Base-by-base conservation (phyloP, 2,113 vertebrate species). In the Apus apus region DNA sequence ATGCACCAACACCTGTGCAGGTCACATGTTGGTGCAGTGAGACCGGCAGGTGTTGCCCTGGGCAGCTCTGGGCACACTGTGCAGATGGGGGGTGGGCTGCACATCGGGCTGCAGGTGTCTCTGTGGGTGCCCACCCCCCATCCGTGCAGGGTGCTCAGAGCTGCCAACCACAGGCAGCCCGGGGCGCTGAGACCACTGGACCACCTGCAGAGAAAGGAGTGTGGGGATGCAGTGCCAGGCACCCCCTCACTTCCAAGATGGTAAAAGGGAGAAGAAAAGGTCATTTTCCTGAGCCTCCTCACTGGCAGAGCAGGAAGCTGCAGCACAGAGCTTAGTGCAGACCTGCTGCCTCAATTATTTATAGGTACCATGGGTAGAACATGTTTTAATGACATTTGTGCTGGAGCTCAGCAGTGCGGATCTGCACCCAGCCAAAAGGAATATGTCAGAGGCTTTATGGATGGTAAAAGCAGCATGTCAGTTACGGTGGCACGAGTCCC, bases 301-400 rank as follows among this genome's bases (percentile, higher is more conserved):
- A 0, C 53, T 15, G 23, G 34, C 81, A 57, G 58, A 94, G 65
- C 72, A 89, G 76, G n/a, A 45, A 60, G 81, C 94, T 79, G 73
- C 80, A 61, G 75, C 62, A 14, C 54, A 79, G 78, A 87, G 66
- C 81, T 71, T 13, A 34, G 66, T 6, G 29, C 94, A 93, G 89
- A 89, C 86, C 95, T 93, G 89, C 93, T 68, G 86, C 87, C 87
- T 95, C 91, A 80, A 89, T 95, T 96, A 95, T 96, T 95, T 96
- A 96, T 91, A 96, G 96, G 93, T 95, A 89, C 94, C 95, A 91
- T 23, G 70, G 93, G 91, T 58, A 85, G 93, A 95, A 87, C 95
- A 93, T 58, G 94, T 72, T 94, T 95, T 74, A 96, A 91, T 90
- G 93, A 96, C 95, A 85, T 93, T 93, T 94, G 85, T 94, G 90